These are phyloP conservation scores for Glossophaga mutica DNA, from an alignment of 2,797 vertebrate species.

Conservation along the genomic window DNA sequence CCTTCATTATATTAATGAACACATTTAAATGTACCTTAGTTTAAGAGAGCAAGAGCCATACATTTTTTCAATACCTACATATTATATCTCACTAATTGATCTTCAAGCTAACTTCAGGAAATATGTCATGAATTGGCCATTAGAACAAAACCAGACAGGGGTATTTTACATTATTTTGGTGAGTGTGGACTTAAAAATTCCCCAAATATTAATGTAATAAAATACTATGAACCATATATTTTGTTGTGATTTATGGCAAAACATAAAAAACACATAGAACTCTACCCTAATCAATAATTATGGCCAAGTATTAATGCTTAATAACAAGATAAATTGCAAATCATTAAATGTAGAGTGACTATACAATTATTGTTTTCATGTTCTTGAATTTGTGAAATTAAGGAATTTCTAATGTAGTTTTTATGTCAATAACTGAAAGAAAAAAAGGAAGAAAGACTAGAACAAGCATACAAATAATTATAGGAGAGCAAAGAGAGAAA, in stretches of 20 bases:
- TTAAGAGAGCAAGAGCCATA: neutral
- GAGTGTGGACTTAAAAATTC: neutral
- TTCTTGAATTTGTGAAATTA: neutral
- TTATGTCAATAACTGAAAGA: neutral
- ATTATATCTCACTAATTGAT: neutral
- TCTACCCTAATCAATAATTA: neutral
- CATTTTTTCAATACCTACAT: neutral
- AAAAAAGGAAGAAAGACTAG: neutral
- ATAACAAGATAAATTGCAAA: neutral
- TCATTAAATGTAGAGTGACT: neutral
- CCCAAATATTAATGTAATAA: neutral
- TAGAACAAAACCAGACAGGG: neutral
- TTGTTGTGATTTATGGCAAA: neutral
- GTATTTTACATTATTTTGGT: neutral
- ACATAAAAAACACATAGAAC: neutral
- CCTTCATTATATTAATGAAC: neutral
- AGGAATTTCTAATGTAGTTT: neutral
- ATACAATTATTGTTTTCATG: neutral
- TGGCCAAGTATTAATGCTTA: neutral
- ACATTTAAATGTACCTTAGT: neutral
- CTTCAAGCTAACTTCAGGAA: neutral
- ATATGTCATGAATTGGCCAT: neutral
- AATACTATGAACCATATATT: neutral
- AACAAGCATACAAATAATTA: constrained; percentile 46
- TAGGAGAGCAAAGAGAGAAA: neutral